Evolutionary conservation across 2,797 vertebrate genomes (phyloP), one percentile per base, ranked within the genome.

Genomic region (Tapirus indicus): DNA sequence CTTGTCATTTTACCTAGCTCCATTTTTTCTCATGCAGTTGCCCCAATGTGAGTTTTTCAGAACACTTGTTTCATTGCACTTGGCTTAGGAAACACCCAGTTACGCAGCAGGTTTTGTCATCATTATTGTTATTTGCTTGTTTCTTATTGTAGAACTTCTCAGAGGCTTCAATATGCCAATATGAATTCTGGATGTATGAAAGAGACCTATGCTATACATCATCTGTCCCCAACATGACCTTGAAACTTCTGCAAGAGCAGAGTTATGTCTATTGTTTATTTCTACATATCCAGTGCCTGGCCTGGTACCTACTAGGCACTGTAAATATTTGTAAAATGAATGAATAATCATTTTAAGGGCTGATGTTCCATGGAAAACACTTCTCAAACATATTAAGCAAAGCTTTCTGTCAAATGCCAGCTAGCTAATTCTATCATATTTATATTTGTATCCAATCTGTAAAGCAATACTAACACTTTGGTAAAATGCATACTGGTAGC

Each of bases 241-340:
- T 86, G 49, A 89, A 87, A 84, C 7, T 49, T 95, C 13, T 80
- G 1, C 52, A 44, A 80, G 82, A 72, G 10, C 20, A 89, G 29
- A 82, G 12, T 66, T 69, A 35, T 74, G 0, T 38, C 84, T 83
- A 4, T 56, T 94, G 17, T 27, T 93, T 29, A 74, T 47, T 91
- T n/a, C 7, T 84, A 27, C 11, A 74, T 69, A 69, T 90, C 38
- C 23, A 94, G 9, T 41, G 23, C 11, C 68, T 62, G 94, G 2
- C 29, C 38, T 85, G 32, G 9, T 6, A 87, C 5, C n/a, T 87
- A 75, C 68, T 69, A 74, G 12, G 20, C 10, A 58, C 69, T 85
- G 94, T 64, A 82, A 91, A 38, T 60, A 68, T 72, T 91, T 94
- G 10, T 95, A 80, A 92, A 87, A 80, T 85, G 29, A 82, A 29